Conservation (phyloP, 1,140 invertebrate species). For the Micrasema longulum region DNA sequence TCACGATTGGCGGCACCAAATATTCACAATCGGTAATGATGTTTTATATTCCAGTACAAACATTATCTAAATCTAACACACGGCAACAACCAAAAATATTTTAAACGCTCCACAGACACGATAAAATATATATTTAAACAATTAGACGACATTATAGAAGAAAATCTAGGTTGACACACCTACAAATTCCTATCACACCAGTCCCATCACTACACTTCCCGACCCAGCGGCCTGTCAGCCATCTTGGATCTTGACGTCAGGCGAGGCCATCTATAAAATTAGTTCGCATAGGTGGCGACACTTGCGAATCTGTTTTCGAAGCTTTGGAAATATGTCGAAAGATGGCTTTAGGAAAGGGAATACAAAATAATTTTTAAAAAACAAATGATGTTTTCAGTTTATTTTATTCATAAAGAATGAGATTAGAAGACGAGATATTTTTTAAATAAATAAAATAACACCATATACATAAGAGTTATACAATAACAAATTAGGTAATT, state of each 20-base stretch:
- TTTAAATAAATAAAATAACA: too few species aligned
- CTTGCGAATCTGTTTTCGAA: background rate
- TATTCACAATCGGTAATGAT: conserved; percentile 60
- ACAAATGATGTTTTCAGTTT: too few species aligned
- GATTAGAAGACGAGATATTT: too few species aligned
- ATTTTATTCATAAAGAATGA: too few species aligned
- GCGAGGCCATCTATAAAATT: conserved; percentile 57
- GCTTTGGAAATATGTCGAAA: background rate
- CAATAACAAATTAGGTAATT: too few species aligned
- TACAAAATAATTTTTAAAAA: too few species aligned
- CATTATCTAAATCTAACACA: conserved; percentile 69
- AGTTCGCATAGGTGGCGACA: conserved; percentile 35
- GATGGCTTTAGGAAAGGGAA: too few species aligned
- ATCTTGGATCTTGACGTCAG: conserved; percentile 74
- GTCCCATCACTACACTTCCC: conserved; percentile 66
- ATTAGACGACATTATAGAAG: conserved; percentile 72
- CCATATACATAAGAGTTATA: too few species aligned
- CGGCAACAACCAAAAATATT: conserved; percentile 58
- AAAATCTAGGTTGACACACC: conserved; percentile 73
- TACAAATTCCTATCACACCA: conserved; percentile 72
- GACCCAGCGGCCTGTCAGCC: conserved; percentile 71
- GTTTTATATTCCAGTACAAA: conserved; percentile 63
- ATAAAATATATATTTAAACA: conserved; percentile 46
- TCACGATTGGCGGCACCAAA: conserved; percentile 59
- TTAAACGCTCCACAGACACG: conserved; percentile 42